Conservation (phyloP, 2,797 vertebrate genomes). For the Lepus townsendii region DNA sequence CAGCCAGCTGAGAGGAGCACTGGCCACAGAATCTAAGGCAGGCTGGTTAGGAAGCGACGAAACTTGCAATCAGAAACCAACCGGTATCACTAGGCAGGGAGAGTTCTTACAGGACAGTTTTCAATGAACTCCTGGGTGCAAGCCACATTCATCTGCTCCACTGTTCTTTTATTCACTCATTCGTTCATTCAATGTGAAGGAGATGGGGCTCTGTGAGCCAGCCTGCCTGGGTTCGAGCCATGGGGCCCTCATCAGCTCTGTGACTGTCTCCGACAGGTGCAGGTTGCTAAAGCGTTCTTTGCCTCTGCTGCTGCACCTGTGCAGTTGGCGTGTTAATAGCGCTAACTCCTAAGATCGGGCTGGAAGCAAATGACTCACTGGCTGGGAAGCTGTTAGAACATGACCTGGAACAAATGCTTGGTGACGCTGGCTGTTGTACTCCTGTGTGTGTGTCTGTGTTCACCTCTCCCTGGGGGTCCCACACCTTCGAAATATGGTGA, state of each 20-base stretch:
- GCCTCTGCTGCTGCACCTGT: background rate
- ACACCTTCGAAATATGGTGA: background rate
- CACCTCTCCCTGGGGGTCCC: background rate
- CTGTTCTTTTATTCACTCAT: background rate
- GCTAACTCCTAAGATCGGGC: too few relatives aligned
- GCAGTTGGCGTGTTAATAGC: too few relatives aligned
- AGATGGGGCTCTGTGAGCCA: background rate
- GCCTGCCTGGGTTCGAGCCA: background rate
- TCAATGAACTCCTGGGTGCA: background rate
- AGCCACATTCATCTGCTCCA: background rate
- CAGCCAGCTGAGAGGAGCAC: background rate
- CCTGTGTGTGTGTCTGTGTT: background rate
- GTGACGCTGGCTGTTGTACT: background rate
- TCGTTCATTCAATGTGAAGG: background rate
- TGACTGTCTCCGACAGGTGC: background rate
- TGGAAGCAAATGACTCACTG: background rate
- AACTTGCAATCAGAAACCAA: background rate
- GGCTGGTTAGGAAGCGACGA: background rate
- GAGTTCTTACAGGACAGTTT: background rate
- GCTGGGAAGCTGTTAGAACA: background rate
- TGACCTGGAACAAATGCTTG: background rate
- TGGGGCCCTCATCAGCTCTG: background rate
- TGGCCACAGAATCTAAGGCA: background rate
- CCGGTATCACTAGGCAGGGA: background rate
- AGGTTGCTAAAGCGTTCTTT: background rate